These are phyloP conservation scores for Chloropsis hardwickii DNA, from an alignment of 2,113 vertebrate species.

Conservation along the genomic window DNA sequence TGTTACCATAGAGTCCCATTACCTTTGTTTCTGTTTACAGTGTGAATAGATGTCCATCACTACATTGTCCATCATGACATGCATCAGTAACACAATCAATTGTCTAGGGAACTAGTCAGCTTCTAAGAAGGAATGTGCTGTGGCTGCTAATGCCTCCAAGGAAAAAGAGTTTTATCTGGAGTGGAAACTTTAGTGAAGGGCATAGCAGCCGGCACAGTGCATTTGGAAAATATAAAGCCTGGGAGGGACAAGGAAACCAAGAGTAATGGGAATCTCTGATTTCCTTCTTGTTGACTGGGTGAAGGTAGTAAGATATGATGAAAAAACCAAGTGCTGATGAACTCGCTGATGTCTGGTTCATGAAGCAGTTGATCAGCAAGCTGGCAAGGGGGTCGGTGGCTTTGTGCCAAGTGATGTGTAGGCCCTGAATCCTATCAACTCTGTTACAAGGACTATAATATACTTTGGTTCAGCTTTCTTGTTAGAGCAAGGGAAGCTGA, in stretches of 20 bases:
- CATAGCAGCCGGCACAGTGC: not conserved
- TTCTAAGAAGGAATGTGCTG: not conserved
- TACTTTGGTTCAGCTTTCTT: not conserved
- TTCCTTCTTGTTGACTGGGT: not conserved
- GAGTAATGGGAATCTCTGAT: not conserved
- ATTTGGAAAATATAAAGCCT: not conserved
- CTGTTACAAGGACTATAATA: not conserved
- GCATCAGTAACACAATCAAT: not conserved
- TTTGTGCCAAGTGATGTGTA: not conserved
- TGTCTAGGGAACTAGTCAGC: not conserved
- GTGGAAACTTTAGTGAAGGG: not conserved
- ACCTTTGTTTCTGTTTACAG: not conserved
- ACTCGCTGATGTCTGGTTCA: rapidly evolving
- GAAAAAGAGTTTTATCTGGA: not conserved
- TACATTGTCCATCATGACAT: not conserved
- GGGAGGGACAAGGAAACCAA: not conserved
- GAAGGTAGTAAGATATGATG: not conserved
- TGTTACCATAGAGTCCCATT: not conserved
- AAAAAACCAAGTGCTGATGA: not conserved
- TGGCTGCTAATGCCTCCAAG: not conserved
- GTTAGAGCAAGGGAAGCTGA: not conserved
- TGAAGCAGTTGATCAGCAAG: not conserved
- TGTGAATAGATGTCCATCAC: conserved; percentile 6
- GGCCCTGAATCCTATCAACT: not conserved
- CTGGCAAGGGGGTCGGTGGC: not conserved